phyloP scores from a whole-genome alignment of 2,113 vertebrate species.

The Salminus brasiliensis region DNA sequence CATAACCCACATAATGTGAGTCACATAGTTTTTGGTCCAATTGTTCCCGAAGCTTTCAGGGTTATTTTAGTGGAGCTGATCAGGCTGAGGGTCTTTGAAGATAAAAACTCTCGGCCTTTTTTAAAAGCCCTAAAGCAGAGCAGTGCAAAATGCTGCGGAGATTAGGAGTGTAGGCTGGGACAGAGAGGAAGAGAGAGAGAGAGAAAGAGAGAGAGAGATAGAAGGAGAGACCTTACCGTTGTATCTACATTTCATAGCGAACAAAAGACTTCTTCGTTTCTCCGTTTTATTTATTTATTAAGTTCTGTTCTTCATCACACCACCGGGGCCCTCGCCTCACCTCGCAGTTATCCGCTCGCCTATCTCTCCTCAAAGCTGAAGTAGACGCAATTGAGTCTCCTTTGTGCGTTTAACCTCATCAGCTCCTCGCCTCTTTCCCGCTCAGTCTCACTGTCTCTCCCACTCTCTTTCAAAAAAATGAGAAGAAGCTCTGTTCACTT shows the following conservation, averaged over 20 bases:
- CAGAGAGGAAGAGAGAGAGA: background rate
- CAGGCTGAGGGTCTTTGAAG: conserved; percentile 22
- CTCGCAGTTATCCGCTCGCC: background rate
- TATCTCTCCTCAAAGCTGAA: background rate
- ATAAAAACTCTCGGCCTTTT: conserved; percentile 25
- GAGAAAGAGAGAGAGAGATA: background rate
- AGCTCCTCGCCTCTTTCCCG: background rate
- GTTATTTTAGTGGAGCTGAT: conserved; percentile 28
- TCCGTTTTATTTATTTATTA: conserved; percentile 9
- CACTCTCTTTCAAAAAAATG: background rate
- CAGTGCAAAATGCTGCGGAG: conserved; percentile 35
- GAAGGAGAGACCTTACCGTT: conserved; percentile 4
- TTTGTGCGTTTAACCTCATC: conserved; percentile 14
- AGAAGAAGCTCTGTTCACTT: background rate
- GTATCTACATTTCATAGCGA: background rate
- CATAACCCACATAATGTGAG: conserved; percentile 31
- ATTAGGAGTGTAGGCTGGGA: conserved; percentile 32
- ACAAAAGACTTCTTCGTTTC: background rate
- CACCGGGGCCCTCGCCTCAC: background rate
- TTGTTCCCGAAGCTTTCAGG: conserved; percentile 18
- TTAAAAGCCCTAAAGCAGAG: conserved; percentile 32
- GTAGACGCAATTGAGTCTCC: background rate
- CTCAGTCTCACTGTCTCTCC: background rate
- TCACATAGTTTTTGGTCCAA: conserved; percentile 7
- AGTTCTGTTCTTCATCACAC: conserved; percentile 12